These are phyloP conservation scores for Neelides folsomi DNA, from an alignment of 2,888 invertebrate genomes.

Conservation along the genomic window DNA sequence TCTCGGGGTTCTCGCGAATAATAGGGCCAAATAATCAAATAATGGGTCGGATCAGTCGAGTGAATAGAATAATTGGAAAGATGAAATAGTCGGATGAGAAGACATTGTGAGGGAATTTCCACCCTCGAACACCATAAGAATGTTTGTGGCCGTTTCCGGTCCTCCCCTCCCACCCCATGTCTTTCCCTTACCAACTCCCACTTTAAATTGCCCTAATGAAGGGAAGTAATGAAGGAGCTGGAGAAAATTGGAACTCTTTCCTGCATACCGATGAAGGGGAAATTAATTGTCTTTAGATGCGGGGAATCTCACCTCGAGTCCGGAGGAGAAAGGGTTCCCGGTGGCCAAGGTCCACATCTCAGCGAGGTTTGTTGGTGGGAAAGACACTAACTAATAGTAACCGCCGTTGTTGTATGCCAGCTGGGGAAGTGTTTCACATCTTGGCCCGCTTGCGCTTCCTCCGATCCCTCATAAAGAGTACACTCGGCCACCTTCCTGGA, in stretches of 20 bases:
- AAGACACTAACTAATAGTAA: slow-evolving; percentile 20
- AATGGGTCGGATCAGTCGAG: too few relatives aligned
- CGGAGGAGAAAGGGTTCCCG: slow-evolving; percentile 28
- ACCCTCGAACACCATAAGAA: too few relatives aligned
- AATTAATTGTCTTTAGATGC: slow-evolving; percentile 29
- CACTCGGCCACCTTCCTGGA: too few relatives aligned
- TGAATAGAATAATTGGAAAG: too few relatives aligned
- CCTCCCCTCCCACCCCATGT: slow-evolving; percentile 6
- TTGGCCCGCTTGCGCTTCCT: slow-evolving; percentile 6
- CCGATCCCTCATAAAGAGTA: neutral
- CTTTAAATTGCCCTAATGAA: slow-evolving; percentile 34
- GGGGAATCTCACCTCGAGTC: slow-evolving; percentile 30
- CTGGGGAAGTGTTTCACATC: slow-evolving; percentile 4
- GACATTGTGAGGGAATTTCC: too few relatives aligned
- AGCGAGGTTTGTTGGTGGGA: slow-evolving; percentile 11
- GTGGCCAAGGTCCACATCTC: slow-evolving; percentile 33
- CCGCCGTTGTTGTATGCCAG: slow-evolving; percentile 10
- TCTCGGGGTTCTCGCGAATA: too few relatives aligned
- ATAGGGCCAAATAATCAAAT: too few relatives aligned
- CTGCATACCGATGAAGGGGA: slow-evolving; percentile 33
- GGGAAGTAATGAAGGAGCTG: slow-evolving; percentile 32
- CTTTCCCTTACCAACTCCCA: slow-evolving; percentile 16
- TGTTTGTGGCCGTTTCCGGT: slow-evolving; percentile 1
- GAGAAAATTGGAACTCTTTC: slow-evolving; percentile 32
- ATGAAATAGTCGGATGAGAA: too few relatives aligned